Evolutionary conservation across 2,888 invertebrate genomes (phyloP), one percentile per base, ranked within the genome.

Genomic region (Aphodius granarius): DNA sequence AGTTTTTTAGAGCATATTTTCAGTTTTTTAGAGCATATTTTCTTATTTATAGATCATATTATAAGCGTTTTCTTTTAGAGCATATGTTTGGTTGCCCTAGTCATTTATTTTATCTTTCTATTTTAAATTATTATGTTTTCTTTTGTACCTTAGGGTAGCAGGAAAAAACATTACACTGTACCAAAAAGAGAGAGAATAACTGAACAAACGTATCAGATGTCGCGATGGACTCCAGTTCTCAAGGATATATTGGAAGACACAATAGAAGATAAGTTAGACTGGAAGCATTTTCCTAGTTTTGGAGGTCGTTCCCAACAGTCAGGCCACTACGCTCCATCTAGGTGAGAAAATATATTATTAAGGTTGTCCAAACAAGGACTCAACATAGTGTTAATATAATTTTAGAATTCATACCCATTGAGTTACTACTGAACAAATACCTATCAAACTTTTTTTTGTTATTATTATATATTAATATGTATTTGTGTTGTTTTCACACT

Each of bases 201-300:
- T 0, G 99, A 99, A 86, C 98, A 98, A 86, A 98, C 97, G 0
- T 99, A 98, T 88, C 98, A 99, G 87, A 98, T 98, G 97, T 98
- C 98, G 19, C 92, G 99, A 82, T 99, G 99, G 99, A 99, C 98
- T 2, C 99, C 99, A 0, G 92, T 98, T 63, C 90, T 98, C 73
- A 99, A 99, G 89, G 99, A 99, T 84, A 93, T 99, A 72, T 97
- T 99, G 93, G 99, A 99, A 89, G 99, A 99, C 87, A 94, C 95
- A 43, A 97, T 99, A 83, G 99, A 99, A 77, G 99, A 99, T 82
- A 98, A 97, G 88, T 89, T 99, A 80, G 99, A 99, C 88, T 92
- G 93, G 78, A 95, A 97, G 86, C 97, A 98, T 88, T 99, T 96
- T 87, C 98, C 99, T 65, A 99, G 95, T 89, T 91, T 99, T 81